Evolutionary conservation across 1,140 invertebrate species (phyloP).

Genomic region (Nomia melanderi): DNA sequence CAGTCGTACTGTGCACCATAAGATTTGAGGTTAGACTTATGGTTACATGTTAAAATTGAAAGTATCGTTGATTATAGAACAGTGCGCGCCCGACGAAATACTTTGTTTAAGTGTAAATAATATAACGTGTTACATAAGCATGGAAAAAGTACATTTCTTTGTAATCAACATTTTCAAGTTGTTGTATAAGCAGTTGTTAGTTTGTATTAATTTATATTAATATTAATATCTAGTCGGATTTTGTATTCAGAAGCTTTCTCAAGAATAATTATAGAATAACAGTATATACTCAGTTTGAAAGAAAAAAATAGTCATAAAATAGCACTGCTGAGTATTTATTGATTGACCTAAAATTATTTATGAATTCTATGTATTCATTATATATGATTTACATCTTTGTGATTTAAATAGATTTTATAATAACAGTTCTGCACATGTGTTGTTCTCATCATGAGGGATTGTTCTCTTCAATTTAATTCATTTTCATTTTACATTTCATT

Average conservation of each 20-base stretch:
- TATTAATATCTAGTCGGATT: neutral
- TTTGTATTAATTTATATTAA: constrained; percentile 3
- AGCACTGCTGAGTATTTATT: constrained; percentile 22
- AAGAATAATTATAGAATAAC: neutral
- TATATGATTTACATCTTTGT: neutral
- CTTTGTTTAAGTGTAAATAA: neutral
- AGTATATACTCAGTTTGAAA: neutral
- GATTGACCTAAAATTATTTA: constrained; percentile 40
- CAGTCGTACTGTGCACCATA: neutral
- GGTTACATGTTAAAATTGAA: constrained; percentile 29
- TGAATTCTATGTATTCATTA: constrained; percentile 11
- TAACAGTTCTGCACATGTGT: neutral
- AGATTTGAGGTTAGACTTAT: constrained; percentile 46
- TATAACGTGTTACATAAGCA: neutral
- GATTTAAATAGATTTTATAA: neutral
- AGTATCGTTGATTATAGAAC: constrained; percentile 13
- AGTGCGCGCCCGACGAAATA: neutral
- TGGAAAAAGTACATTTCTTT: neutral
- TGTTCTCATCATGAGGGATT: neutral
- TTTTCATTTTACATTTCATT: neutral
- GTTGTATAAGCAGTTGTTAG: neutral
- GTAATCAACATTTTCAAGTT: neutral
- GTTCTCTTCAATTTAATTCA: neutral
- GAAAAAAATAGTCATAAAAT: neutral
- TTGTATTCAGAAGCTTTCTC: neutral